Evolutionary conservation across 2,797 vertebrate genomes (phyloP).

Genomic region (Mus minutoides): DNA sequence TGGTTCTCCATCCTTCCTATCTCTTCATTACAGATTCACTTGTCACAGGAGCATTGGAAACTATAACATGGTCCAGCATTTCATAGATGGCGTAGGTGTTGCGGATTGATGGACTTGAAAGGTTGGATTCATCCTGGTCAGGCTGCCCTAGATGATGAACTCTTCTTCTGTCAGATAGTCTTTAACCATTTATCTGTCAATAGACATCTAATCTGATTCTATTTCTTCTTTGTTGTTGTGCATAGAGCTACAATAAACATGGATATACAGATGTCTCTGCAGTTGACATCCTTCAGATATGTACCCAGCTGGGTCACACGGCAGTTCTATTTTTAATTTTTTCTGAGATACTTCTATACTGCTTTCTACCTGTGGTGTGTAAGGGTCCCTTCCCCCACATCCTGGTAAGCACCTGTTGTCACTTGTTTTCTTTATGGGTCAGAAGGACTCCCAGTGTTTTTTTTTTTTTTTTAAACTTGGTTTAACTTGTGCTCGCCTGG

Average conservation of each 20-base stretch:
- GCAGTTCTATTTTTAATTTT: background rate
- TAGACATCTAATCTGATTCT: background rate
- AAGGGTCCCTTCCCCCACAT: background rate
- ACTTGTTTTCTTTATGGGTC: background rate
- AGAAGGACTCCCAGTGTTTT: background rate
- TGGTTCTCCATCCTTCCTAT: background rate
- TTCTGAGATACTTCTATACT: background rate
- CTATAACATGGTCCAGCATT: background rate
- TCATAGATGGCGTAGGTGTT: background rate
- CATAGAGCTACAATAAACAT: background rate
- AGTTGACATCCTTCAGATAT: background rate
- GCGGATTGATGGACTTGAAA: background rate
- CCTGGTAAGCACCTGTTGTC: background rate
- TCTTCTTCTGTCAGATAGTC: background rate
- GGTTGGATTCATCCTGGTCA: background rate
- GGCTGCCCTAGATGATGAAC: background rate
- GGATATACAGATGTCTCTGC: background rate
- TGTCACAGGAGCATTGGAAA: background rate
- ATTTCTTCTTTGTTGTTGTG: background rate
- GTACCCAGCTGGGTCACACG: background rate
- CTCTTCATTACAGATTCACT: background rate
- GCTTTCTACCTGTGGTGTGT: background rate
- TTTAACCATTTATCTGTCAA: background rate
- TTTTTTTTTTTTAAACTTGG: too few species aligned
- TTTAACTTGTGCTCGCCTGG: background rate